Evolutionary conservation across 2,113 vertebrate species (phyloP).

Genomic region (Phrynosoma platyrhinos): DNA sequence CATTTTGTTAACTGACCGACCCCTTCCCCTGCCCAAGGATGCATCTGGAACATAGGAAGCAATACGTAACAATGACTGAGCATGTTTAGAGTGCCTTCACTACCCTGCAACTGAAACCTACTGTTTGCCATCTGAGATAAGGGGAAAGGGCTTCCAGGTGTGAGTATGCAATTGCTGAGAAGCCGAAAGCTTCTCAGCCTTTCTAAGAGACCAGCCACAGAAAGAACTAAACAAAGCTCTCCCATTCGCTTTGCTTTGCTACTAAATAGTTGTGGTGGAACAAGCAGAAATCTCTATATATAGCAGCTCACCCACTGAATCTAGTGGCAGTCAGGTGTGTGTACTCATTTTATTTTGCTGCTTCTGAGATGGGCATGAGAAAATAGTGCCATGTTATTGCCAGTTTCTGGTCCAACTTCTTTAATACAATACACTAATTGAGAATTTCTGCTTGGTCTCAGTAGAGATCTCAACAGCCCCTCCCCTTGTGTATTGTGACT

Average conservation of each 20-base stretch:
- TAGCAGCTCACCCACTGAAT: background rate
- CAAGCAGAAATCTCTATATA: background rate
- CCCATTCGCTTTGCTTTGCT: background rate
- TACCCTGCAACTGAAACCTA: background rate
- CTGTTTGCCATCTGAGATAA: background rate
- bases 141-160: background rate
- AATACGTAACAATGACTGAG: background rate
- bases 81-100: slow-evolving; percentile 3
- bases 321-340: background rate
- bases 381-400: background rate
- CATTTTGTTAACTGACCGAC: background rate
- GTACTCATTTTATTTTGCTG: background rate
- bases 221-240: background rate
- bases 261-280: background rate
- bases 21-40: background rate
- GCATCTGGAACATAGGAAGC: slow-evolving; percentile 11
- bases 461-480: too few species aligned
- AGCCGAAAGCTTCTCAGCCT: background rate
- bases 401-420: background rate
- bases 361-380: background rate
- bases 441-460: background rate
- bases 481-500: background rate
- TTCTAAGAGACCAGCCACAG: background rate
- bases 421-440: background rate
- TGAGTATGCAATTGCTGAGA: too few species aligned